These are phyloP conservation scores for Meloe dianella DNA, from an alignment of 2,888 invertebrate genomes.

Conservation along the genomic window DNA sequence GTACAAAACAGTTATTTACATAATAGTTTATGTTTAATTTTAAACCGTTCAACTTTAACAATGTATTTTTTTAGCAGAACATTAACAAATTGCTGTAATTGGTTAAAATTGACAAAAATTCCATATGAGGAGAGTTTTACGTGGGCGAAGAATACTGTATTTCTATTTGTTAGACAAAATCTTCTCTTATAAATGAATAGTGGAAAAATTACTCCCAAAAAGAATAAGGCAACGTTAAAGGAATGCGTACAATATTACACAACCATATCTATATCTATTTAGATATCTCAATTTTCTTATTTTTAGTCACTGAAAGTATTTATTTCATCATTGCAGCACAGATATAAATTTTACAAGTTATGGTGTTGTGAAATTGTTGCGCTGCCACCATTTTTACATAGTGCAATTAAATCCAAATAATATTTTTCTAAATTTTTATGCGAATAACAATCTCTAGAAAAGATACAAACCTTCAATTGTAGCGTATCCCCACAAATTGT, in stretches of 20 bases:
- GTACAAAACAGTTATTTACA: too few species aligned
- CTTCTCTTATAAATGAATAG: neutral
- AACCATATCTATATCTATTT: too few species aligned
- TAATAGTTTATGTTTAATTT: too few species aligned
- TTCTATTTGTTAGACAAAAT: neutral
- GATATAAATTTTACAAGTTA: too few species aligned
- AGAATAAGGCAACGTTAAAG: too few species aligned
- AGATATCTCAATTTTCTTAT: too few species aligned
- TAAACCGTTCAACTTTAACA: too few species aligned
- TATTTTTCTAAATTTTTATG: neutral
- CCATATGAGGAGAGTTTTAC: neutral
- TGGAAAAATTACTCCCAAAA: neutral
- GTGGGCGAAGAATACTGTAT: neutral
- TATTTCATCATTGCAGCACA: too few species aligned
- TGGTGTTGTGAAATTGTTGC: neutral
- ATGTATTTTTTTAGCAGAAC: neutral
- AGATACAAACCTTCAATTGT: constrained; percentile 25
- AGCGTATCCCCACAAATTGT: constrained; percentile 25
- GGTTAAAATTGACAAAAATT: neutral
- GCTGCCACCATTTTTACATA: constrained; percentile 8
- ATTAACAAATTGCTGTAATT: neutral
- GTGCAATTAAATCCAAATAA: neutral
- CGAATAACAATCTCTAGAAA: constrained; percentile 14
- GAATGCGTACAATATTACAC: too few species aligned
- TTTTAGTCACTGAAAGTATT: too few species aligned